Conservation (phyloP, 1,140 invertebrate species). For the Dendrolimus punctatus region DNA sequence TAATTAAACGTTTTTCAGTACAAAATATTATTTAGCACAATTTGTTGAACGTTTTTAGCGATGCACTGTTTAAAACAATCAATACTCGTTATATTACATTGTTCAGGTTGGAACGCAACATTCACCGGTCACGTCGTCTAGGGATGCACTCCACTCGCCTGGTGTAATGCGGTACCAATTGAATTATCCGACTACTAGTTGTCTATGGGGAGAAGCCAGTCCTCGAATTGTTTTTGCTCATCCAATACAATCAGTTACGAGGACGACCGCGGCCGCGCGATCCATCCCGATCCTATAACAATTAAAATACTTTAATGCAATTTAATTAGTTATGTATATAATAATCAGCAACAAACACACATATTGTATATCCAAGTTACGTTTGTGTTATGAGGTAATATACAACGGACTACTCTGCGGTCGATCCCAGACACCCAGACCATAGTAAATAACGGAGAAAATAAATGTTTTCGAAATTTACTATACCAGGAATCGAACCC, state of each 20-base stretch:
- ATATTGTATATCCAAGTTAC: too few relatives aligned
- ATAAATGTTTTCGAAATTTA: too few relatives aligned
- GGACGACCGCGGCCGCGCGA: constrained; percentile 59
- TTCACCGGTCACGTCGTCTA: constrained; percentile 21
- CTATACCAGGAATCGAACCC: too few relatives aligned
- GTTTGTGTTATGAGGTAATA: too few relatives aligned
- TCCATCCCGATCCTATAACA: constrained; percentile 65
- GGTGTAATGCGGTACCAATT: constrained; percentile 56
- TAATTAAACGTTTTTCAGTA: constrained; percentile 64
- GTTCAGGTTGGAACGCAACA: constrained; percentile 52
- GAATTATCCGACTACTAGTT: constrained; percentile 53
- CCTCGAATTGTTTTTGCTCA: constrained; percentile 44
- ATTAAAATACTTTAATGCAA: constrained; percentile 1
- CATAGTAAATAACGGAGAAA: too few relatives aligned
- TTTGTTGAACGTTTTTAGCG: constrained; percentile 68
- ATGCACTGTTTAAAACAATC: constrained; percentile 69
- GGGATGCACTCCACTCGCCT: constrained; percentile 38
- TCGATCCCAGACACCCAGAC: too few relatives aligned
- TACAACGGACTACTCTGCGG: too few relatives aligned
- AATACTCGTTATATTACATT: constrained; percentile 54
- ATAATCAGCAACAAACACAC: too few relatives aligned
- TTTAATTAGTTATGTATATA: too few relatives aligned
- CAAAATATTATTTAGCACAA: constrained; percentile 68
- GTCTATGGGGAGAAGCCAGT: constrained; percentile 70
- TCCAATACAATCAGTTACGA: constrained; percentile 47